Conservation (phyloP, 2,888 invertebrate genomes). For the Cerastis rubricosa region DNA sequence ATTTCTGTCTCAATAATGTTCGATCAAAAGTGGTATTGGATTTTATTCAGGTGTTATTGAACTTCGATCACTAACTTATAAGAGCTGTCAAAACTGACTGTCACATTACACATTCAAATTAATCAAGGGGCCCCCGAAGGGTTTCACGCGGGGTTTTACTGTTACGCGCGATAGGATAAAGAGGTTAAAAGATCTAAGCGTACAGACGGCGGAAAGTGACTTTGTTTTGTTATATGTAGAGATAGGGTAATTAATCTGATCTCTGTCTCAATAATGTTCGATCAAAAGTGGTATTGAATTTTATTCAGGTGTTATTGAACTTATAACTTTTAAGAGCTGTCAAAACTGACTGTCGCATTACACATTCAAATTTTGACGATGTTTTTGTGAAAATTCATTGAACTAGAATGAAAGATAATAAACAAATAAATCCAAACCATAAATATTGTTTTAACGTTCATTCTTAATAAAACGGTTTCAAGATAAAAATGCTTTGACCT, state of each 20-base stretch:
- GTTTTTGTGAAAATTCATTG: not conserved
- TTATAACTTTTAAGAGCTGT: not conserved
- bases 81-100: not conserved
- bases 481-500: conserved; percentile 34
- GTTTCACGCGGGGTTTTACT: too few species aligned
- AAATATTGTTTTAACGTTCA: conserved; percentile 13
- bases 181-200: too few species aligned
- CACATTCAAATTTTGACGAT: conserved; percentile 1
- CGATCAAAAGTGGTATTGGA: not conserved
- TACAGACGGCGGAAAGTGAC: too few species aligned
- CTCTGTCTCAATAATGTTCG: not conserved
- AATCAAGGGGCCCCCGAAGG: too few species aligned
- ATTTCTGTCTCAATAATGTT: not conserved
- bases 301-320: conserved; percentile 1
- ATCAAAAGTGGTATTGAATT: not conserved
- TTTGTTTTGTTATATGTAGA: too few species aligned
- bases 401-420: conserved; percentile 13
- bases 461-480: conserved; percentile 4
- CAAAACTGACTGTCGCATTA: not conserved
- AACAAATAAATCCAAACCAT: not conserved
- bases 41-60: conserved; percentile 2
- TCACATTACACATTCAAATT: not conserved
- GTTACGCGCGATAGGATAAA: too few species aligned
- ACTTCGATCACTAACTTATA: not conserved
- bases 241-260: not conserved